Conservation (phyloP, 2,888 invertebrate genomes). For the Brachypalpus laphriformis region DNA sequence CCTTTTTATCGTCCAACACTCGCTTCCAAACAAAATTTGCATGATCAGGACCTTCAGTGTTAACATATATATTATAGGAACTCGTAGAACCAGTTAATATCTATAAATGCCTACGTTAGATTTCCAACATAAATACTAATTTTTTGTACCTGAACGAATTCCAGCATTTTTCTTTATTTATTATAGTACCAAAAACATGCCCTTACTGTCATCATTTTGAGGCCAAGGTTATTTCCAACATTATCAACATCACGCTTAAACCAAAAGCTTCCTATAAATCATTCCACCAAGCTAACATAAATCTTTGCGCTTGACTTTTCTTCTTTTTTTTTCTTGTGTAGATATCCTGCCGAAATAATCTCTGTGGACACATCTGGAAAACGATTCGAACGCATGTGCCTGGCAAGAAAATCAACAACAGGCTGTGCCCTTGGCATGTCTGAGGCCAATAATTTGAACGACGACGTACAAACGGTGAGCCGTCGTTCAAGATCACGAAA, state of each 20-base stretch:
- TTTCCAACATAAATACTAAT: no score
- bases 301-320: slow-evolving; percentile 24
- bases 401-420: slow-evolving; percentile 90
- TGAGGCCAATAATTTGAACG: slow-evolving; percentile 81
- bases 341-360: slow-evolving; percentile 94
- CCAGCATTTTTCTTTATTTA: not conserved
- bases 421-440: slow-evolving; percentile 77
- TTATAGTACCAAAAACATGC: not conserved
- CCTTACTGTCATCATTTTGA: not conserved
- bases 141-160: no score
- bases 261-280: slow-evolving; percentile 15
- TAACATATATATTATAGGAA: no score
- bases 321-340: slow-evolving; percentile 78
- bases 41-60: no score
- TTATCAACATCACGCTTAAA: slow-evolving; percentile 32
- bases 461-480: slow-evolving; percentile 86
- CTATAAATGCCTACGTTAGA: no score
- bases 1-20: no score
- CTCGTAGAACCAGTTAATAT: no score
- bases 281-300: slow-evolving; percentile 30
- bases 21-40: no score
- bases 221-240: slow-evolving; percentile 50
- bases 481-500: slow-evolving; percentile 89
- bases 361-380: slow-evolving; percentile 94
- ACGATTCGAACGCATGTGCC: slow-evolving; percentile 94